phyloP scores from a whole-genome alignment of 2,797 vertebrate genomes.

The Astyanax mexicanus region DNA sequence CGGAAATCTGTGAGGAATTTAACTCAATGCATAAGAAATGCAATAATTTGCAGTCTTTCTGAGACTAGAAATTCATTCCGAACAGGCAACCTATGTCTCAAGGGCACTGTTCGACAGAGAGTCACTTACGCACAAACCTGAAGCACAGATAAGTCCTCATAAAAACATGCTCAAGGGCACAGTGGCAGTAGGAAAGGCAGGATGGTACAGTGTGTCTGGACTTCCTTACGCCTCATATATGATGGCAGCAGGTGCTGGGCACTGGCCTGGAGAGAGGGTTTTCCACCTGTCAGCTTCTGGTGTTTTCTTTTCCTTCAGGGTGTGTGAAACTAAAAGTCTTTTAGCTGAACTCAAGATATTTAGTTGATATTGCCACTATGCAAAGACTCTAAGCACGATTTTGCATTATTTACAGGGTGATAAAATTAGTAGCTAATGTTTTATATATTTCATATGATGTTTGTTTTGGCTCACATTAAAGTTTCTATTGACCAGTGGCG shows the following conservation, averaged over 20 bases:
- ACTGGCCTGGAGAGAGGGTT: background rate
- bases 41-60: background rate
- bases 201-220: background rate
- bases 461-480: too few relatives aligned
- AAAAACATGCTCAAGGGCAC: constrained; percentile 20
- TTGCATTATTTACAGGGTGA: too few relatives aligned
- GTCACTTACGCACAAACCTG: background rate
- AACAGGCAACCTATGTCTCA: background rate
- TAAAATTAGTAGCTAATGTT: too few relatives aligned
- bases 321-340: background rate
- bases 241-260: background rate
- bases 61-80: background rate
- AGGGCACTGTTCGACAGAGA: background rate
- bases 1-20: background rate
- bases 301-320: background rate
- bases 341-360: too few relatives aligned
- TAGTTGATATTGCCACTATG: too few relatives aligned
- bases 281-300: constrained; percentile 1
- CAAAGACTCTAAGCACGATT: too few relatives aligned
- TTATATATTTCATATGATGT: too few relatives aligned
- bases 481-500: too few relatives aligned
- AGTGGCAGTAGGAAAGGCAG: background rate
- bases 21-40: background rate
- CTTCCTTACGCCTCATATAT: background rate
- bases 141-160: background rate